Percentiles rank a stretch among this genome's conserved stretches.
phyloP scores from a whole-genome alignment of 2,113 vertebrate species.

The Caloenas nicobarica region DNA sequence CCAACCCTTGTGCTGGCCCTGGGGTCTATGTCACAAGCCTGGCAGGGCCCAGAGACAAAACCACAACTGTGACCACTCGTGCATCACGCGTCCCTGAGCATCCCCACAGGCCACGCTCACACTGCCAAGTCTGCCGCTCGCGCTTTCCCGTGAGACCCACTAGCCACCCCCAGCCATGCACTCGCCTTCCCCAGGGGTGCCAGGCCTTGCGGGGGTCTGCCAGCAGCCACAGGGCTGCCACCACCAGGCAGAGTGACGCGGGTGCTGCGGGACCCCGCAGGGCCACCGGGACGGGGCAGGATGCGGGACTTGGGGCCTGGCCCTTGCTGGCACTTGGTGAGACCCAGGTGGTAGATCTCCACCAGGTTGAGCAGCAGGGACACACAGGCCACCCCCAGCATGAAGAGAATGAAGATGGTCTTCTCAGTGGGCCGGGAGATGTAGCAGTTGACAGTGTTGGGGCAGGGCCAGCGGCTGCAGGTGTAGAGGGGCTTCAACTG shows the following conservation, averaged over 20 bases:
- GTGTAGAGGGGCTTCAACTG: constrained; percentile 86
- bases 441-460: constrained; percentile 88
- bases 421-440: constrained; percentile 89
- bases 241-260: neutral
- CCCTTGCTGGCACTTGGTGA: constrained; percentile 80
- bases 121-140: neutral
- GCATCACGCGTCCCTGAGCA: neutral
- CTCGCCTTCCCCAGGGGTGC: neutral
- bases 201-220: neutral
- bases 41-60: neutral
- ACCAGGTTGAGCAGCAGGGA: constrained; percentile 88
- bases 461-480: constrained; percentile 85
- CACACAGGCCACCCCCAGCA: constrained; percentile 84
- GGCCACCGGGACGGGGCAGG: constrained; percentile 32
- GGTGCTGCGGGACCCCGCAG: neutral
- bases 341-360: constrained; percentile 86
- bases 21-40: neutral
- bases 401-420: constrained; percentile 88
- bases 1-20: rapidly evolving
- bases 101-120: neutral
- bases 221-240: neutral
- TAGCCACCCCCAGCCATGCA: neutral
- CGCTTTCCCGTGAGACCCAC: neutral
- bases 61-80: rapidly evolving
- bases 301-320: neutral